Base-by-base conservation (phyloP, 2,797 vertebrate genomes). In the Coendou prehensilis region DNA sequence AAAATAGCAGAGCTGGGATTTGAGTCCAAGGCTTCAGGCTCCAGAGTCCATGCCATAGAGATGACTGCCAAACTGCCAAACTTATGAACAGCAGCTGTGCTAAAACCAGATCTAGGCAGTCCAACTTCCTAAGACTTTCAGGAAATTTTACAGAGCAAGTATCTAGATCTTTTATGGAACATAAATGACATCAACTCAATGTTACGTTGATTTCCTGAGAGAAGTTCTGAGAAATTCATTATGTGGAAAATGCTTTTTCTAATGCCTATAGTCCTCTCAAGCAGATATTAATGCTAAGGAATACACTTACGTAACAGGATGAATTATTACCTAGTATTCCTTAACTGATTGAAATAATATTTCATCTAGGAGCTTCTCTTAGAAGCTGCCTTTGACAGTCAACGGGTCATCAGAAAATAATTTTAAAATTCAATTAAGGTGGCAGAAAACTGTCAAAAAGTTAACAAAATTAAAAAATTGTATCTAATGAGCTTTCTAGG, bases 361-460 rank as follows among this genome's bases (percentile, higher is more conserved):
- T 93, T 95, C 71, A 71, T 15, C 50, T 89, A 63, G 63, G 50
- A 89, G 26, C n/a, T 76, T 87, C 33, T 90, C 11, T 85, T 78
- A 76, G 37, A 94, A 90, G 37, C 41, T 63, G 14, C 30, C 63
- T 91, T 94, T 94, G 45, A 18, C 37, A 75, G 15, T 92, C 45
- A 87, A 57, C 13, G 89, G 61, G 63, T 95, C 52, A 22, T 75
- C 52, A 45, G 30, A 69, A 71, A 47, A 84, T 92, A 41, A 92
- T 87, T 88, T 92, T 50, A 93, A 95, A 86, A 80, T 79, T 41
- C 41, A 92, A 52, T 71, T 93, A 88, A 81, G 20, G 45, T 90
- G 50, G 33, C 80, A 96, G 85, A 85, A 91, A 93, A 87, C 10
- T 89, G 52, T 94, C 22, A 92, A 92, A 96, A 96, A 84, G 41